phyloP scores from a whole-genome alignment of 1,140 invertebrate genomes.

The Parapsyche elsis region DNA sequence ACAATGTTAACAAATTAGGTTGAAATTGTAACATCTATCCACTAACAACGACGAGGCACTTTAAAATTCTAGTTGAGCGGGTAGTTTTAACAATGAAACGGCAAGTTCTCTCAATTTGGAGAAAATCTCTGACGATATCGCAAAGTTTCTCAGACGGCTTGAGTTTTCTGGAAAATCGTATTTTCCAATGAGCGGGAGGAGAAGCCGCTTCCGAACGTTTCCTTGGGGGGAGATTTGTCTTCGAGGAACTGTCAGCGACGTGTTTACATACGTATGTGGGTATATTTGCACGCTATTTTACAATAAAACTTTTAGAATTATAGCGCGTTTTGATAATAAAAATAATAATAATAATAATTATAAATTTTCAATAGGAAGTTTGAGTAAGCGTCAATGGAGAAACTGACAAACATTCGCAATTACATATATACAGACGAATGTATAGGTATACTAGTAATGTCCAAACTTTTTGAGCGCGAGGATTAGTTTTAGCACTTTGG shows the following conservation, averaged over 20 bases:
- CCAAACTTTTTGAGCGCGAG: no score
- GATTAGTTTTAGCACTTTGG: no score
- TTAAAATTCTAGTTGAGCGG: conserved; percentile 32
- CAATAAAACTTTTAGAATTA: no score
- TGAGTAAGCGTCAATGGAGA: no score
- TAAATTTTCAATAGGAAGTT: no score
- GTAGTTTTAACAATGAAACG: conserved; percentile 39
- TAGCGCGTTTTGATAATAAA: no score
- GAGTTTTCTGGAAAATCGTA: conserved; percentile 37
- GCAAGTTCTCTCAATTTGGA: conserved; percentile 25
- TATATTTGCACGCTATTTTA: no score
- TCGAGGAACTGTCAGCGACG: conserved; percentile 6
- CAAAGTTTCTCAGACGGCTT: conserved; percentile 27
- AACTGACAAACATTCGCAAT: no score
- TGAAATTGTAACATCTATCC: neutral
- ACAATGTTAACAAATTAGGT: neutral
- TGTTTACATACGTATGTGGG: neutral
- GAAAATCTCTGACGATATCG: conserved; percentile 34
- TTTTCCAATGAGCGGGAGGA: neutral
- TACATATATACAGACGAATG: no score
- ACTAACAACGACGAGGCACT: conserved; percentile 30
- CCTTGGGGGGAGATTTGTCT: conserved; percentile 15
- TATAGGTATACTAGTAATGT: no score
- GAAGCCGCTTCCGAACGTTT: conserved; percentile 11
- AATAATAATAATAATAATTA: no score